Conservation (phyloP, 2,797 vertebrate genomes). For the Gymnopithys bicolor region DNA sequence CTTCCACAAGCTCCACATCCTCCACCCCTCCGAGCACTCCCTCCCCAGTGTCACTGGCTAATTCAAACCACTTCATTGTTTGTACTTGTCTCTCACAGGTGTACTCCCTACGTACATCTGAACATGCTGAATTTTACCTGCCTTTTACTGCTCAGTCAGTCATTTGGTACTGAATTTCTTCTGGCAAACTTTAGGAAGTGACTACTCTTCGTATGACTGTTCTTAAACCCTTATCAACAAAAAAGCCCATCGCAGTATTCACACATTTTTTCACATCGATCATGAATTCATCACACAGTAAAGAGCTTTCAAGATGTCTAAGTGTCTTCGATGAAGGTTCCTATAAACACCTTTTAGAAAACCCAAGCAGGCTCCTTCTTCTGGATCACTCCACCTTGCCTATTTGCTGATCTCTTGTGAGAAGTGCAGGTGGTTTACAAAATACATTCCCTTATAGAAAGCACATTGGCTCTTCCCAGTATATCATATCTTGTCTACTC, state of each 20-base stretch:
- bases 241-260: background rate
- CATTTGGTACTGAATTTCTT: background rate
- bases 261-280: background rate
- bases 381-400: background rate
- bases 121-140: background rate
- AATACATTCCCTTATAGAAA: background rate
- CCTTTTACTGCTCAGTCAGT: background rate
- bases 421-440: background rate
- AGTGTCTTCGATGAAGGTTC: background rate
- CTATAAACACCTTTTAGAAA: background rate
- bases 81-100: background rate
- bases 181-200: background rate
- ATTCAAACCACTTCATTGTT: background rate
- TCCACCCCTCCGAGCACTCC: fast-evolving
- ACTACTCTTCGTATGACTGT: background rate
- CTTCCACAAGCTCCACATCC: no score
- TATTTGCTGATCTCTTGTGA: background rate
- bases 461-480: background rate
- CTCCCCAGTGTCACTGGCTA: background rate
- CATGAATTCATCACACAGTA: background rate
- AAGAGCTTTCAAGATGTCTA: background rate
- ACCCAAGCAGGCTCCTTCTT: background rate
- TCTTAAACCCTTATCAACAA: background rate
- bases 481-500: background rate
- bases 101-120: background rate